phyloP scores from a whole-genome alignment of 2,113 vertebrate species.

The Limnothrissa miodon region DNA sequence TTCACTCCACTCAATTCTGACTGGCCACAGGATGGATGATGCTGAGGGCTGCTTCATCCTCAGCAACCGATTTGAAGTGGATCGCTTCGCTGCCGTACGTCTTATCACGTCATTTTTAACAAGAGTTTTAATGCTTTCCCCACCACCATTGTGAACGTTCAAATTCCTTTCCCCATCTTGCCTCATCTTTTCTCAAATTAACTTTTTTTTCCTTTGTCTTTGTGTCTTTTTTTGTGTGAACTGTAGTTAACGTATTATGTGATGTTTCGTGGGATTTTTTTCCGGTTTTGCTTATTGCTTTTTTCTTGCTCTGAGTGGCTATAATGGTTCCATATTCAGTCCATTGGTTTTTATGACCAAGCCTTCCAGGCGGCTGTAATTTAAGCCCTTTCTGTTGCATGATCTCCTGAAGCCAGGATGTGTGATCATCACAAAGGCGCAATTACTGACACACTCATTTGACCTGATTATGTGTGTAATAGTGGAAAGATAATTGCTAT shows the following conservation, averaged over 20 bases:
- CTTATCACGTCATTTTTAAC: background rate
- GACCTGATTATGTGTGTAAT: background rate
- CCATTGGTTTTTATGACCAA: background rate
- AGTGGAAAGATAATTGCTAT: background rate
- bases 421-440: background rate
- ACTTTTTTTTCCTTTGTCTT: background rate
- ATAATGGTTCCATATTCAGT: background rate
- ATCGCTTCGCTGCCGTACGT: constrained; percentile 81
- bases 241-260: background rate
- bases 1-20: constrained; percentile 48
- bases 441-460: background rate
- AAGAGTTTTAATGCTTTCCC: background rate
- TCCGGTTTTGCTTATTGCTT: background rate
- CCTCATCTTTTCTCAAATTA: background rate
- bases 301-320: background rate
- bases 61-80: constrained; percentile 82
- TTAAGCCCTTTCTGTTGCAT: background rate
- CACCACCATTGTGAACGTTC: background rate
- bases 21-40: constrained; percentile 77
- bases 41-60: constrained; percentile 84
- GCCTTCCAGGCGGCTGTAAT: background rate
- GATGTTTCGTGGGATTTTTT: background rate
- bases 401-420: background rate
- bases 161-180: background rate
- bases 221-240: no score